phyloP scores from a whole-genome alignment of 2,797 vertebrate species.

The Falco cherrug region DNA sequence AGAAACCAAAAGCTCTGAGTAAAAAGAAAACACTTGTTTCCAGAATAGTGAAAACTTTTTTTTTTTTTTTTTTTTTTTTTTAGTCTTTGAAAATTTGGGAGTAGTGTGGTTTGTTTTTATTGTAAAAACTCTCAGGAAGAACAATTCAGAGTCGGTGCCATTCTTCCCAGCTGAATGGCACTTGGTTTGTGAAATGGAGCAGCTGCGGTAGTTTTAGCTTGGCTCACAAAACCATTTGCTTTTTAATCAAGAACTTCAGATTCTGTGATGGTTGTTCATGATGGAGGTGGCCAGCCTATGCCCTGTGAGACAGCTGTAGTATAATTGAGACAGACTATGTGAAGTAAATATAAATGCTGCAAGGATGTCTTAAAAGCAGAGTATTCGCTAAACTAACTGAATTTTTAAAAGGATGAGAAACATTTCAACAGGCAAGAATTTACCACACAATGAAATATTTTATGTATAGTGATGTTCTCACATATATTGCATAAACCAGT shows the following conservation, averaged over 20 bases:
- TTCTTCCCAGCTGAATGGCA: slow-evolving; percentile 80
- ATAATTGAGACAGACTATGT: slow-evolving; percentile 77
- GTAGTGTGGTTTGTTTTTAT: slow-evolving; percentile 79
- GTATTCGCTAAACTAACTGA: slow-evolving; percentile 24
- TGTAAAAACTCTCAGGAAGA: slow-evolving; percentile 76
- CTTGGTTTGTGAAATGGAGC: slow-evolving; percentile 75
- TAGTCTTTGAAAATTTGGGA: slow-evolving; percentile 78
- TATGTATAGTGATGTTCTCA: background rate
- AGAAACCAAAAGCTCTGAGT: slow-evolving; percentile 74
- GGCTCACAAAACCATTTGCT: slow-evolving; percentile 78
- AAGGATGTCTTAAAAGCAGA: slow-evolving; percentile 26
- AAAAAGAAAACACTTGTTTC: slow-evolving; percentile 78
- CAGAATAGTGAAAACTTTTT: slow-evolving; percentile 64
- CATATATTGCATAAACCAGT: background rate
- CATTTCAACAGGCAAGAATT: background rate
- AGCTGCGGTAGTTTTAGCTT: slow-evolving; percentile 74
- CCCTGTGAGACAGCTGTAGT: slow-evolving; percentile 78
- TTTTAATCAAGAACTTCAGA: slow-evolving; percentile 77
- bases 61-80: background rate
- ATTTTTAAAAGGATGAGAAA: slow-evolving; percentile 53
- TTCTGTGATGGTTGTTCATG: slow-evolving; percentile 73
- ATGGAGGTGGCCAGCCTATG: slow-evolving; percentile 76
- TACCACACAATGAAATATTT: background rate
- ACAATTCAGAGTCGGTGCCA: slow-evolving; percentile 79
- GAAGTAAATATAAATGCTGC: slow-evolving; percentile 74